Evolutionary conservation across 1,140 invertebrate species (phyloP).

Genomic region (Drosophila sturtevanti): DNA sequence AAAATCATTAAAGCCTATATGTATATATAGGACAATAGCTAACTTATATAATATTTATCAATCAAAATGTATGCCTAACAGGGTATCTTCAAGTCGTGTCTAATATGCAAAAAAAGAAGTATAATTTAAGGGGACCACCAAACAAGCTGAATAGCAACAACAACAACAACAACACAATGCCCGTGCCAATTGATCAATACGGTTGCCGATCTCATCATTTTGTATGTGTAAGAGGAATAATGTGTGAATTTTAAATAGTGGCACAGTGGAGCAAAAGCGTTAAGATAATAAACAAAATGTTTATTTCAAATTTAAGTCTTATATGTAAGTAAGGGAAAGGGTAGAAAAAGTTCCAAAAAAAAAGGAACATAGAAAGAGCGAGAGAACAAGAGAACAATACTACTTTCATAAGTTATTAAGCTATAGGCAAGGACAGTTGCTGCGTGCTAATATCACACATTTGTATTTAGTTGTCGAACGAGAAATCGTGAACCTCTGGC

Average conservation of each 20-base stretch:
- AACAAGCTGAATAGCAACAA: constrained; percentile 9
- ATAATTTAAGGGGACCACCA: constrained; percentile 32
- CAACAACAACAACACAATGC: constrained; percentile 22
- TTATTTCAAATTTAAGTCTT: too few relatives aligned
- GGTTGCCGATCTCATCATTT: constrained; percentile 32
- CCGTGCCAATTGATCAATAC: constrained; percentile 50
- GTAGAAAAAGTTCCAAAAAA: too few relatives aligned
- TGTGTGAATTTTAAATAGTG: constrained; percentile 42
- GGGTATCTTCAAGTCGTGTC: background rate
- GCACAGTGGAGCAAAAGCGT: constrained; percentile 30
- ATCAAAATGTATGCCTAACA: background rate
- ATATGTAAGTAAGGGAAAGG: too few relatives aligned
- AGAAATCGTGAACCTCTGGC: too few relatives aligned
- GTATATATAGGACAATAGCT: too few relatives aligned
- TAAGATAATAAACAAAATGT: background rate
- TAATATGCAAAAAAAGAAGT: background rate
- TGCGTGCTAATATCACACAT: background rate
- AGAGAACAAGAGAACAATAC: background rate
- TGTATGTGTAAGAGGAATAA: constrained; percentile 28
- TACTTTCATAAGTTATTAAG: too few relatives aligned
- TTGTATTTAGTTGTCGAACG: too few relatives aligned
- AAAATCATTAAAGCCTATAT: background rate
- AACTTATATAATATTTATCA: too few relatives aligned
- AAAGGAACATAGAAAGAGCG: background rate
- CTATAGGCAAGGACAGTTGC: background rate